A percentile compares a stretch with the other conserved stretches of the same genome.
These are phyloP conservation scores for Drosophila azteca DNA, from an alignment of 1,140 invertebrate species.

Conservation along the genomic window DNA sequence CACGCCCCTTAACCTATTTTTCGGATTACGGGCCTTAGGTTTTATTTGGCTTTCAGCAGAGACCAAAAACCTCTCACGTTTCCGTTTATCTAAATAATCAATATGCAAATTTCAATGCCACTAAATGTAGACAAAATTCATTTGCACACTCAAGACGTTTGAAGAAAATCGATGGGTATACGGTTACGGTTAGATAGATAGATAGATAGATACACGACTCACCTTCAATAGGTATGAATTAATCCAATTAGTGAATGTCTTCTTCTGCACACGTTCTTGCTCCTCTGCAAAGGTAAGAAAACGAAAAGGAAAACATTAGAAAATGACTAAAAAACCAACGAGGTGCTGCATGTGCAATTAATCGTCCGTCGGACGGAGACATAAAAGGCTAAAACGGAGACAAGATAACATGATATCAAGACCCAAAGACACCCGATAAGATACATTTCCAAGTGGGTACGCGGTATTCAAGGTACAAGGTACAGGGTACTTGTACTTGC, in stretches of 20 bases:
- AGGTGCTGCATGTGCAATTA: conserved; percentile 45
- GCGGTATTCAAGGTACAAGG: background rate
- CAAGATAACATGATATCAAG: conserved; percentile 54
- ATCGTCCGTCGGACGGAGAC: conserved; percentile 25
- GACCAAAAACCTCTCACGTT: conserved; percentile 42
- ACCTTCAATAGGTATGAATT: conserved; percentile 98
- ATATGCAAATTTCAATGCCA: conserved; percentile 74
- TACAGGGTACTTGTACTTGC: conserved; percentile 22
- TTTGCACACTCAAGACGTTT: conserved; percentile 36
- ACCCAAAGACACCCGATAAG: conserved; percentile 64
- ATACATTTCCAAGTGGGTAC: conserved; percentile 50
- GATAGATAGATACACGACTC: conserved; percentile 76
- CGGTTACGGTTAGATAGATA: conserved; percentile 12
- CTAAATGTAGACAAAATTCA: conserved; percentile 43
- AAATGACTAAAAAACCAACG: conserved; percentile 45
- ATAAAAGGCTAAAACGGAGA: conserved; percentile 49
- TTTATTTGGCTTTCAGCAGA: conserved; percentile 8
- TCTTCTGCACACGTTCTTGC: conserved; percentile 99
- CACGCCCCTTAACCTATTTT: conserved; percentile 42
- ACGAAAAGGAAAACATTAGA: conserved; percentile 55
- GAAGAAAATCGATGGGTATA: conserved; percentile 50
- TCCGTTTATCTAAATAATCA: conserved; percentile 52
- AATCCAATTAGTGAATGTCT: conserved; percentile 99
- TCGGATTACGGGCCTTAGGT: background rate
- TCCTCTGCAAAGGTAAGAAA: conserved; percentile 93